Evolutionary conservation across 2,888 invertebrate species (phyloP).

Genomic region (Scaptomyza polygonia): DNA sequence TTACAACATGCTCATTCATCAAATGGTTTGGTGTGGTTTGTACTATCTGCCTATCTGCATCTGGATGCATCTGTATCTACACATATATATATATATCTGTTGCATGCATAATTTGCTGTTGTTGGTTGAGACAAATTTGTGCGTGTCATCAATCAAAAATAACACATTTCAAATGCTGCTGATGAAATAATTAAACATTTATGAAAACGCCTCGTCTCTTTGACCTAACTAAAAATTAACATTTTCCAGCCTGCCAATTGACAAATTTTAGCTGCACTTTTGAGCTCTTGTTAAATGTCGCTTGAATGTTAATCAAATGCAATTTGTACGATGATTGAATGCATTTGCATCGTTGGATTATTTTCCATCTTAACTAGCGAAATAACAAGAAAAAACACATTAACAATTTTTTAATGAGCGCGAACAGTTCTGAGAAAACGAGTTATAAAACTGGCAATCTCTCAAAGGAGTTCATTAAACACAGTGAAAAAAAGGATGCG

Average conservation of each 20-base stretch:
- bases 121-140: constrained; percentile 65
- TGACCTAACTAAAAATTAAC: not conserved
- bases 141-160: constrained; percentile 68
- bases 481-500: constrained; percentile 3
- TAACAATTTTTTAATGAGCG: constrained; percentile 39
- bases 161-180: constrained; percentile 44
- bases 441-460: constrained; percentile 25
- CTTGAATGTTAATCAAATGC: not conserved
- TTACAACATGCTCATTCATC: constrained; percentile 52
- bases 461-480: constrained; percentile 1
- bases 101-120: constrained; percentile 43
- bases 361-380: not conserved
- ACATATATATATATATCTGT: constrained; percentile 11
- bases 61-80: constrained; percentile 5
- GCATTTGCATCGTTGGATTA: not conserved
- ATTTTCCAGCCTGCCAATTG: not conserved
- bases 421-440: constrained; percentile 16
- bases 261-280: constrained; percentile 28
- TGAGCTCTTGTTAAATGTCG: not conserved
- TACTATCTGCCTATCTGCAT: too few relatives aligned
- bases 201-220: constrained; percentile 32
- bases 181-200: constrained; percentile 68
- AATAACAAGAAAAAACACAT: not conserved
- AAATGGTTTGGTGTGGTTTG: constrained; percentile 27
- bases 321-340: not conserved